A percentile compares a stretch with the other conserved stretches of the same genome.
phyloP scores from a whole-genome alignment of 2,888 invertebrate species.

The Erebia ligea region DNA sequence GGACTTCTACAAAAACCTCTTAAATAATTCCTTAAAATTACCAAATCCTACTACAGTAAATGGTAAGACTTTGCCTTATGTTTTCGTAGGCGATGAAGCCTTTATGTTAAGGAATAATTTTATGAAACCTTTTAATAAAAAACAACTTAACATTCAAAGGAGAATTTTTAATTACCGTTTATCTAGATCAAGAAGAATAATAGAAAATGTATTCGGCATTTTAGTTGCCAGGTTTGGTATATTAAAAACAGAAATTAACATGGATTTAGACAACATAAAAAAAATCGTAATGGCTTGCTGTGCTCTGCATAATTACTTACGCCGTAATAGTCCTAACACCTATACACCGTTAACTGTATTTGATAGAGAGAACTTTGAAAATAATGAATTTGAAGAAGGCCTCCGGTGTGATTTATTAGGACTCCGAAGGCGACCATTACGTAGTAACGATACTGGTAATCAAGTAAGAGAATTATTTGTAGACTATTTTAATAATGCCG shows the following conservation, averaged over 20 bases:
- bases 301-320: background rate
- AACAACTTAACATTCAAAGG: constrained; percentile 27
- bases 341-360: too few relatives aligned
- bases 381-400: constrained; percentile 1
- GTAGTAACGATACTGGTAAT: constrained; percentile 1
- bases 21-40: background rate
- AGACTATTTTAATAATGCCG: constrained; percentile 8
- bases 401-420: background rate
- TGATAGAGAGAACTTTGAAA: background rate
- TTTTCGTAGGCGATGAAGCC: constrained; percentile 39
- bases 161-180: constrained; percentile 31
- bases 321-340: too few relatives aligned
- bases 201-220: background rate
- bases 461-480: constrained; percentile 1
- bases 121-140: constrained; percentile 34
- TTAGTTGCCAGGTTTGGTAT: background rate
- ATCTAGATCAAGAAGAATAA: constrained; percentile 9
- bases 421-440: background rate
- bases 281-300: too few relatives aligned
- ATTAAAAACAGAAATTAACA: too few relatives aligned
- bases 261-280: too few relatives aligned
- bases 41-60: background rate
- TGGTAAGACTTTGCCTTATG: constrained; percentile 26
- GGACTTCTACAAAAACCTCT: background rate
- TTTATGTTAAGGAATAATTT: constrained; percentile 35